These are phyloP conservation scores for Amphiprion percula DNA, from an alignment of 2,113 vertebrate species.

Conservation along the genomic window DNA sequence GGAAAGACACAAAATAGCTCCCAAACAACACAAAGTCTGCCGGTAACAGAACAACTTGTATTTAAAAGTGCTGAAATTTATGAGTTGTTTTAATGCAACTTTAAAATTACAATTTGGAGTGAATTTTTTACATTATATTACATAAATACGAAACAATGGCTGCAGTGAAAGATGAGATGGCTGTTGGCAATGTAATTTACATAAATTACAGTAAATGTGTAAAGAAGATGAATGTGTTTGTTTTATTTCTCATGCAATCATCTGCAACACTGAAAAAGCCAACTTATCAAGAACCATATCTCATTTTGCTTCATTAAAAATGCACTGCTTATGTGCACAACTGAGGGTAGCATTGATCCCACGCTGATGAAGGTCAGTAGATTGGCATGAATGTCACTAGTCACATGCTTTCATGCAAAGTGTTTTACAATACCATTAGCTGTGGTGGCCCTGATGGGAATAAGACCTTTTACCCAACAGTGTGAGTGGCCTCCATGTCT, in stretches of 20 bases:
- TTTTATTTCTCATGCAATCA: background rate
- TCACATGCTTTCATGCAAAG: slow-evolving; percentile 1
- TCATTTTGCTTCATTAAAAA: slow-evolving; percentile 16
- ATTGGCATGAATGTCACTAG: slow-evolving; percentile 16
- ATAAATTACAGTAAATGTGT: slow-evolving; percentile 7
- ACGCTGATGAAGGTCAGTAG: slow-evolving; percentile 18
- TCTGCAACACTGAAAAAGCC: background rate
- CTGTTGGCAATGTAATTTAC: slow-evolving; percentile 3
- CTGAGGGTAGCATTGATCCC: background rate
- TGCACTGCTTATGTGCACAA: background rate
- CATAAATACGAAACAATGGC: slow-evolving; percentile 1
- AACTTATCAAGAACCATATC: slow-evolving; percentile 16
- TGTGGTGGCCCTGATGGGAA: slow-evolving; percentile 22
- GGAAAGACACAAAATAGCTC: background rate
- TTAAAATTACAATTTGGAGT: slow-evolving; percentile 3
- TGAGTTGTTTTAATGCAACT: too few species aligned
- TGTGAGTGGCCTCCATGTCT: background rate
- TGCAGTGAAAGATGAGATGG: background rate
- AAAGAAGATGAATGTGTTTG: slow-evolving; percentile 8
- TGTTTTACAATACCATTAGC: slow-evolving; percentile 28
- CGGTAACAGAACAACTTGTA: too few species aligned
- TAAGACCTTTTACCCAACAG: slow-evolving; percentile 14
- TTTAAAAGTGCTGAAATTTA: too few species aligned
- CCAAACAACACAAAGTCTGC: too few species aligned
- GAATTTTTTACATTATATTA: background rate